phyloP scores from a whole-genome alignment of 2,113 vertebrate genomes.

The Antechinus flavipes region DNA sequence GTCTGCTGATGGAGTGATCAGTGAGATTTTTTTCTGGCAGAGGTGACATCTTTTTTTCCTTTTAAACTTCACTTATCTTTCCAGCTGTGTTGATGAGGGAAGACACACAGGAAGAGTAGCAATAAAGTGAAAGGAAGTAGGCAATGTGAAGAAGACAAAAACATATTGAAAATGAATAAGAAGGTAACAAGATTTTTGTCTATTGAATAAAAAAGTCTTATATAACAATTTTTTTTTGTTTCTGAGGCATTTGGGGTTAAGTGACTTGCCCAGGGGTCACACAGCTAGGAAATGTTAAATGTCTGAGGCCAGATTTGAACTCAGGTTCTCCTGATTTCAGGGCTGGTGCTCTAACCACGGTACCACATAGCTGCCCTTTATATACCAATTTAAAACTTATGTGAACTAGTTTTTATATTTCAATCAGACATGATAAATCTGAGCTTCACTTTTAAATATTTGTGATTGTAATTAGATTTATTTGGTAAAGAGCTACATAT shows the following conservation, averaged over 20 bases:
- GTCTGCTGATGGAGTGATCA: background rate
- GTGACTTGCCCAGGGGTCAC: no score
- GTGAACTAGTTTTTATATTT: background rate
- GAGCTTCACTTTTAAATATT: background rate
- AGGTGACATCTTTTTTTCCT: background rate
- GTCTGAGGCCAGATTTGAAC: no score
- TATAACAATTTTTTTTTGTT: background rate
- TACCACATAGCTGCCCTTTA: background rate
- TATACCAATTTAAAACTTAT: background rate
- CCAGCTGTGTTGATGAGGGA: background rate
- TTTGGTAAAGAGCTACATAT: background rate
- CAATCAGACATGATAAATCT: background rate
- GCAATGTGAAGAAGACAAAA: background rate
- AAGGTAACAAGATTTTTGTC: background rate
- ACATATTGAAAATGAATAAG: background rate
- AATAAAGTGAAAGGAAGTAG: background rate
- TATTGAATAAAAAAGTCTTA: background rate
- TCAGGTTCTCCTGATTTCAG: no score
- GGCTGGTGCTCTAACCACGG: no score
- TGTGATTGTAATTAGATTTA: background rate
- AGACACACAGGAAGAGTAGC: background rate
- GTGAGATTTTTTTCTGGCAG: background rate
- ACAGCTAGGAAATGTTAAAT: no score
- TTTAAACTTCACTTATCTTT: background rate
- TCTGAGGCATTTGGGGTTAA: no score